phyloP scores from a whole-genome alignment of 2,888 invertebrate genomes.

The Abrostola tripartita region DNA sequence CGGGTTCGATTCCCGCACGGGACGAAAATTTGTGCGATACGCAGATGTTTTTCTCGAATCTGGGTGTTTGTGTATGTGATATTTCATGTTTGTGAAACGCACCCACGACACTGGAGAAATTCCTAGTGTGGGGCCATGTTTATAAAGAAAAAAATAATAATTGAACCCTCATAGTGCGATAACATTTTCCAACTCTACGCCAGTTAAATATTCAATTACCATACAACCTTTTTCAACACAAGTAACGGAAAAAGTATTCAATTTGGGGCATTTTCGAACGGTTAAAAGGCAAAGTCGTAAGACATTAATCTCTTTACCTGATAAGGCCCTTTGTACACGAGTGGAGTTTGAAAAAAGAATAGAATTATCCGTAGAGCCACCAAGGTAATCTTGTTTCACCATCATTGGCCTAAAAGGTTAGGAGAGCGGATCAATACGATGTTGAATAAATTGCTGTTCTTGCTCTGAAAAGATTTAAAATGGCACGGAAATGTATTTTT shows the following conservation, averaged over 20 bases:
- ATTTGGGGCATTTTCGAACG: slow-evolving; percentile 16
- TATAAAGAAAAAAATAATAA: too few relatives aligned
- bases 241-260: slow-evolving; percentile 1
- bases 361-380: slow-evolving; percentile 28
- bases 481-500: not conserved
- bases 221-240: not conserved
- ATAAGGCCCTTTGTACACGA: slow-evolving; percentile 42
- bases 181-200: too few relatives aligned
- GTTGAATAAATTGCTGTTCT: slow-evolving; percentile 31
- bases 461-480: slow-evolving; percentile 2
- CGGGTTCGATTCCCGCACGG: too few relatives aligned
- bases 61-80: too few relatives aligned
- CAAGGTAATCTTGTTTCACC: slow-evolving; percentile 48
- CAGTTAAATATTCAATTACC: not conserved
- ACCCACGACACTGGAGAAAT: too few relatives aligned
- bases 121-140: too few relatives aligned
- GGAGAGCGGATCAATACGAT: slow-evolving; percentile 26
- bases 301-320: slow-evolving; percentile 49
- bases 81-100: too few relatives aligned
- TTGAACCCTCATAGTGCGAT: too few relatives aligned
- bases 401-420: slow-evolving; percentile 44
- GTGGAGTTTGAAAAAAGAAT: slow-evolving; percentile 40
- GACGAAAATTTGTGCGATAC: too few relatives aligned
- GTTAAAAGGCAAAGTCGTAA: slow-evolving; percentile 28
- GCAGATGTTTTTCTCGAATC: too few relatives aligned